Conservation (phyloP, 2,888 invertebrate species). For the Dicycla oo region DNA sequence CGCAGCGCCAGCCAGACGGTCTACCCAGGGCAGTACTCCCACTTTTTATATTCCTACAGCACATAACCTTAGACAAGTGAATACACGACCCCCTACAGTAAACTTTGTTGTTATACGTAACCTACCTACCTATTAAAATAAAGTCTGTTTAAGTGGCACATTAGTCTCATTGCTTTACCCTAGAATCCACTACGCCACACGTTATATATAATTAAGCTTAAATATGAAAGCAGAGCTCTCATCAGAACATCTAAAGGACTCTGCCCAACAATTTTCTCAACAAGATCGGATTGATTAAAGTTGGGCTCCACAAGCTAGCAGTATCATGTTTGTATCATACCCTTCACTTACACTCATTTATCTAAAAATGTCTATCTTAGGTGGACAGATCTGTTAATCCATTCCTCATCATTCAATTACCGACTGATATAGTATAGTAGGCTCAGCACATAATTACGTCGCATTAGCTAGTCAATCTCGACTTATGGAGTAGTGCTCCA, state of each 20-base stretch:
- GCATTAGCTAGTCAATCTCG: conserved; percentile 19
- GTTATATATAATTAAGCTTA: not conserved
- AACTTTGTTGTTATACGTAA: no score
- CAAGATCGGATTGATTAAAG: no score
- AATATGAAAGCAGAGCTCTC: not conserved
- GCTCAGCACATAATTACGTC: conserved; percentile 12
- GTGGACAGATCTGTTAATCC: not conserved
- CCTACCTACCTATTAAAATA: no score
- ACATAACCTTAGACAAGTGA: no score
- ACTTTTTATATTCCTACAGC: no score
- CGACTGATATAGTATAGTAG: not conserved
- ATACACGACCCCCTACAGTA: no score
- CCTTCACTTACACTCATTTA: not conserved
- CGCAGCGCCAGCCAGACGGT: no score
- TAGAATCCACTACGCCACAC: no score
- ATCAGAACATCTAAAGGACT: not conserved
- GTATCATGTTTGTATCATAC: not conserved
- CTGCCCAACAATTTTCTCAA: not conserved
- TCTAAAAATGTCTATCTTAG: not conserved
- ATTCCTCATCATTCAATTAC: not conserved
- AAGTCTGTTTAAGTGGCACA: no score
- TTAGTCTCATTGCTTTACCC: no score
- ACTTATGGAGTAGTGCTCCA: conserved; percentile 4
- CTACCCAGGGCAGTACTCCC: no score
- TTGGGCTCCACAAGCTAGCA: not conserved